These are phyloP conservation scores for Poecilia gillii DNA, from an alignment of 2,797 vertebrate genomes.

Conservation along the genomic window DNA sequence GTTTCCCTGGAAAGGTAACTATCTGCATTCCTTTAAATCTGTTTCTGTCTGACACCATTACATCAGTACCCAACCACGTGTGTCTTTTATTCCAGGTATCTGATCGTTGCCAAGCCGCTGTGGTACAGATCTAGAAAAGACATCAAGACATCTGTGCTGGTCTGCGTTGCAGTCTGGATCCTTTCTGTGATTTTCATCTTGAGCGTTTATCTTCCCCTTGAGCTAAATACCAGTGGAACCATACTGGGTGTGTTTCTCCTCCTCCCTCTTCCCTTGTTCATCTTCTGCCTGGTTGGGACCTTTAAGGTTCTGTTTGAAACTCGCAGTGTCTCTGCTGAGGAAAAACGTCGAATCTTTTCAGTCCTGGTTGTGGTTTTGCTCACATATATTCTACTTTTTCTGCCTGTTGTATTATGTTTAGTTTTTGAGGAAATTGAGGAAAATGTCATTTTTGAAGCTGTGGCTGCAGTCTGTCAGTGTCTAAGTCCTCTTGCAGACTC, in stretches of 20 bases:
- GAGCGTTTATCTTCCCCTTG: no score
- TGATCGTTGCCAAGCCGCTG: slow-evolving; percentile 16
- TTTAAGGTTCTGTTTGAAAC: neutral
- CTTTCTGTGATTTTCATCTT: fast-evolving
- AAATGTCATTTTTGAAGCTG: no score
- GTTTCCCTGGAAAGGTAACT: slow-evolving; percentile 7
- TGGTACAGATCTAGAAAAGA: slow-evolving; percentile 7
- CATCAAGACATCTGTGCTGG: neutral
- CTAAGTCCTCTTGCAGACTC: neutral
- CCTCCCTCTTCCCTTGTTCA: fast-evolving
- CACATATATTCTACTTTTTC: neutral
- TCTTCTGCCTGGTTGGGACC: slow-evolving; percentile 1
- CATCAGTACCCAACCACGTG: neutral
- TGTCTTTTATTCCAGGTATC: slow-evolving; percentile 20
- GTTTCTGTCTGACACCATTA: neutral
- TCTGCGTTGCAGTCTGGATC: slow-evolving; percentile 11
- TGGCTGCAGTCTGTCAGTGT: neutral
- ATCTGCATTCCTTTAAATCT: neutral
- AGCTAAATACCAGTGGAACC: no score
- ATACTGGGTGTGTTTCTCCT: neutral
- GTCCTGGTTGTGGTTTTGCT: slow-evolving; percentile 1
- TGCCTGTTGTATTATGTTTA: neutral
- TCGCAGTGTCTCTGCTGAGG: neutral
- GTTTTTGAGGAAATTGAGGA: neutral
- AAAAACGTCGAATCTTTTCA: slow-evolving; percentile 5